A percentile compares a stretch with the other conserved stretches of the same genome.
These are phyloP conservation scores for Halictus quadricinctus DNA, from an alignment of 2,888 invertebrate genomes.

Conservation along the genomic window DNA sequence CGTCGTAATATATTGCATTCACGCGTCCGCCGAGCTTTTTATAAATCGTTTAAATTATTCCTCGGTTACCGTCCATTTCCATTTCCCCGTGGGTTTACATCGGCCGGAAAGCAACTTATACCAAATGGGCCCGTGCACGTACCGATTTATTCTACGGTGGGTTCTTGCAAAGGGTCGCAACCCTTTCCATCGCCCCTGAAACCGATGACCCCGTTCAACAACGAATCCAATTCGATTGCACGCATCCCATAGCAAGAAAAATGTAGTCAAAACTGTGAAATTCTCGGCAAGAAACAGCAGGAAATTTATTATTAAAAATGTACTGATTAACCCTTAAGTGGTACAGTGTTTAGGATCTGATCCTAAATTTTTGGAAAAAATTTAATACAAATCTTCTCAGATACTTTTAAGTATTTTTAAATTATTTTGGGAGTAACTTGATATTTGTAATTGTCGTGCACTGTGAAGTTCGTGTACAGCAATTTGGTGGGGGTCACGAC, in stretches of 20 bases:
- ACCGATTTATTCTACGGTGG: neutral
- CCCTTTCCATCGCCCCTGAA: neutral
- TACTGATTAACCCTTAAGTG: neutral
- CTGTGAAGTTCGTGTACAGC: too few relatives aligned
- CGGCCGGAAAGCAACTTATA: neutral
- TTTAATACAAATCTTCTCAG: too few relatives aligned
- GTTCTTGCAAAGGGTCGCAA: neutral
- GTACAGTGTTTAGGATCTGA: too few relatives aligned
- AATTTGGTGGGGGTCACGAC: too few relatives aligned
- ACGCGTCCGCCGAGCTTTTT: slow-evolving; percentile 54
- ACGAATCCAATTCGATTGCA: neutral
- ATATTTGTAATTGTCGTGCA: too few relatives aligned
- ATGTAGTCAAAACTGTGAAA: neutral
- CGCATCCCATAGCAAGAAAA: too few relatives aligned
- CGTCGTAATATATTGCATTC: slow-evolving; percentile 57
- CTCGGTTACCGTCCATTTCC: slow-evolving; percentile 18
- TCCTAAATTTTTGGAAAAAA: too few relatives aligned
- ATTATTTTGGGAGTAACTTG: too few relatives aligned
- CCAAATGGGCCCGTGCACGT: neutral
- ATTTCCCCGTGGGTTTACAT: slow-evolving; percentile 10
- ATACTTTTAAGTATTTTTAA: too few relatives aligned
- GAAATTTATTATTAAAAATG: neutral
- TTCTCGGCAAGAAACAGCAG: neutral
- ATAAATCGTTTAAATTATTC: slow-evolving; percentile 41
- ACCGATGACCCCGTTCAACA: neutral